Conservation (phyloP, 1,140 invertebrate species). For the Aphidius ervi region DNA sequence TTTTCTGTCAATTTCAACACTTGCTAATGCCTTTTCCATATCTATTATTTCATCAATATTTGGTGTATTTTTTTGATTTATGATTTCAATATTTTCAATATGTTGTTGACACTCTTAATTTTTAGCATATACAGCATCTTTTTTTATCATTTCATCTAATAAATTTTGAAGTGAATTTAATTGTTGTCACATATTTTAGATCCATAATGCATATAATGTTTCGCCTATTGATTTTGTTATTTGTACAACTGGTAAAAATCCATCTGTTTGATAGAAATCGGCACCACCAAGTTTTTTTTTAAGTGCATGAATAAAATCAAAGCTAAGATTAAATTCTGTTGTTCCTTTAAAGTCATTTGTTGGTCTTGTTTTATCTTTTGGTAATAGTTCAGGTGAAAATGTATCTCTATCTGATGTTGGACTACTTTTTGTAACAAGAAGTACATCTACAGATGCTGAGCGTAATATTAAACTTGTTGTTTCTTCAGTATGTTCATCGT, state of each 20-base stretch:
- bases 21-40: slow-evolving; percentile 63
- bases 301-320: slow-evolving; percentile 56
- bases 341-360: slow-evolving; percentile 37
- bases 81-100: slow-evolving; percentile 40
- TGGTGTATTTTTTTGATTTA: slow-evolving; percentile 30
- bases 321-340: slow-evolving; percentile 59
- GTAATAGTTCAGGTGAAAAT: too few species aligned
- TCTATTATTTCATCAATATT: slow-evolving; percentile 67
- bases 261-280: slow-evolving; percentile 47
- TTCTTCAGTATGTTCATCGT: too few species aligned
- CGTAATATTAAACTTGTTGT: too few species aligned
- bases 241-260: slow-evolving; percentile 59
- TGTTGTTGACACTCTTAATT: slow-evolving; percentile 17
- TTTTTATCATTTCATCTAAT: slow-evolving; percentile 55
- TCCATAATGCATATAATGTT: slow-evolving; percentile 65
- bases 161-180: slow-evolving; percentile 57
- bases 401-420: too few species aligned
- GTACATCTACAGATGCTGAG: too few species aligned
- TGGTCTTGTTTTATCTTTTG: slow-evolving; percentile 3
- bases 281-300: slow-evolving; percentile 56
- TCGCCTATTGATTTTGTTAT: slow-evolving; percentile 61
- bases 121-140: slow-evolving; percentile 49
- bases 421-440: too few species aligned
- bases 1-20: slow-evolving; percentile 55
- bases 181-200: slow-evolving; percentile 65